These are phyloP conservation scores for Nipponacmea schrenckii DNA, from an alignment of 2,888 invertebrate genomes.

Conservation along the genomic window DNA sequence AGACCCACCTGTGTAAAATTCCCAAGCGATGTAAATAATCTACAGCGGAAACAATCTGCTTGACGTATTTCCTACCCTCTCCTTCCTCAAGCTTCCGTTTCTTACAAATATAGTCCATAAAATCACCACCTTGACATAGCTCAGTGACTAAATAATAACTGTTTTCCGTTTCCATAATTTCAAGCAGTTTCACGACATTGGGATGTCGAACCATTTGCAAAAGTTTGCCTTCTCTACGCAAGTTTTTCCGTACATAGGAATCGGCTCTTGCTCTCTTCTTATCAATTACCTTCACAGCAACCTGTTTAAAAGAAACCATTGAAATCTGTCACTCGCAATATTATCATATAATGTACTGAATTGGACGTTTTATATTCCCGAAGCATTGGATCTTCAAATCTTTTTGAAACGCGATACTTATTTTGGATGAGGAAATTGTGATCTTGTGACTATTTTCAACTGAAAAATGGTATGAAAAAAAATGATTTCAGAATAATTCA, in stretches of 20 bases:
- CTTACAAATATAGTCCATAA: constrained; percentile 65
- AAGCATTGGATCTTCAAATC: no score
- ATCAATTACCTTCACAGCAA: constrained; percentile 66
- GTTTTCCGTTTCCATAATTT: constrained; percentile 67
- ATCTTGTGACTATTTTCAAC: no score
- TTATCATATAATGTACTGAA: no score
- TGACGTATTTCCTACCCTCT: constrained; percentile 59
- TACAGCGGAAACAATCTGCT: constrained; percentile 64
- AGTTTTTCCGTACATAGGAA: constrained; percentile 63
- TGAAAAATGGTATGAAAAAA: no score
- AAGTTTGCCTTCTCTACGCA: constrained; percentile 64
- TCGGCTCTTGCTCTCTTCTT: constrained; percentile 64
- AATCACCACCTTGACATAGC: constrained; percentile 63
- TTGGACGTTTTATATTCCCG: no score
- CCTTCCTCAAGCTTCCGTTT: constrained; percentile 57
- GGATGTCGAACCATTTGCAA: constrained; percentile 64
- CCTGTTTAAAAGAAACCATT: constrained; percentile 41
- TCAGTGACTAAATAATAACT: constrained; percentile 66
- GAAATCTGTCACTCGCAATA: no score
- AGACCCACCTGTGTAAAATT: constrained; percentile 62
- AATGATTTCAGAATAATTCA: no score
- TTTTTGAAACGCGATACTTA: no score
- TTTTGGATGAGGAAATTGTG: no score
- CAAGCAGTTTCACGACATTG: constrained; percentile 61
- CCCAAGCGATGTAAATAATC: constrained; percentile 64